Base-by-base conservation (phyloP, 2,888 invertebrate species). In the Phalangium opilio region DNA sequence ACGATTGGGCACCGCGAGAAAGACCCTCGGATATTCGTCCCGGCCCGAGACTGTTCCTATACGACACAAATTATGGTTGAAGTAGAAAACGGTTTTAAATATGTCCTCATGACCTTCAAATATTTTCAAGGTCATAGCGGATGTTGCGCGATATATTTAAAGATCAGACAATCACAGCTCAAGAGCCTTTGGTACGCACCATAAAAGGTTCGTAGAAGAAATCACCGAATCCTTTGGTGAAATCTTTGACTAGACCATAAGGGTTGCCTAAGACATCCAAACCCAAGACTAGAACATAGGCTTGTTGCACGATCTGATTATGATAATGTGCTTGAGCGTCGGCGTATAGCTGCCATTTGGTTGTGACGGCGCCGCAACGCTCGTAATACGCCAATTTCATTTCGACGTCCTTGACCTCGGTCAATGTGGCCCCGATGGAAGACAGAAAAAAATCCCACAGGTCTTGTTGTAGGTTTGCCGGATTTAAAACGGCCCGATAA, bases 191-290 rank as follows among this genome's bases (percentile, higher is more conserved):
- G 14, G 12, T 34, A 50, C 68, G 68, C 60, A 77, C 78, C 67
- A 73, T 56, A 57, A 69, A 70, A 3, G 78, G 77, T 54, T 78
- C 77, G 61, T 78, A 78, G 62, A 74, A 72, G 51, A 71, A 73
- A 49, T 76, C 73, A 49, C 73, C 73, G 21, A 77, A 63, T 1
- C 73, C 75, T 52, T 71, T 70, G 1, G 74, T 72, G 59, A 78
- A 76, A 63, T 77, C 76, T 36, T 73, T 73, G 10, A 76, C 69
- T n/a, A 71, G 67, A 12, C 75, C 66, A 61, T 81, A 83, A 0
- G 83, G 82, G 67, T 84, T 85, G 5, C 83, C 81, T 17, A 85
- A 71, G 21, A 85, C 80, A 59, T 83, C 81, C 33, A 82, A 67
- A 0, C 83, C 83, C 15, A 83, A 68, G 1, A 84, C 77, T 52